Percentiles rank a stretch among this genome's conserved stretches.
Evolutionary conservation across 2,797 vertebrate genomes (phyloP).

Genomic region (Xenopus petersii): DNA sequence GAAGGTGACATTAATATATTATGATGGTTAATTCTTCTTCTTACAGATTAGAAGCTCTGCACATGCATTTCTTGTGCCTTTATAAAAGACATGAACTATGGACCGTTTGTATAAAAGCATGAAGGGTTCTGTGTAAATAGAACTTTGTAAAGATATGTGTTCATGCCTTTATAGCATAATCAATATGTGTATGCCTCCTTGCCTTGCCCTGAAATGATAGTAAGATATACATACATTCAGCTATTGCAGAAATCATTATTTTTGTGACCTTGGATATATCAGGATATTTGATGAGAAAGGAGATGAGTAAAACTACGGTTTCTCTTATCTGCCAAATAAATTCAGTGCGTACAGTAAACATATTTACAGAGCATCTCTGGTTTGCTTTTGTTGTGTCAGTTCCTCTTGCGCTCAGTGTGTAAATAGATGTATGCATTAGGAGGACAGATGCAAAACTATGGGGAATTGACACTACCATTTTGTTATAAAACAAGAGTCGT

Average conservation of each 20-base stretch:
- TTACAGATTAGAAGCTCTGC: too few relatives aligned
- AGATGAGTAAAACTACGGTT: neutral
- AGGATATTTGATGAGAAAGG: neutral
- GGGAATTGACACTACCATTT: neutral
- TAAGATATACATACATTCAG: neutral
- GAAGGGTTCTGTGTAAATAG: too few relatives aligned
- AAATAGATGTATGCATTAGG: neutral
- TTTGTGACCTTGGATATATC: neutral
- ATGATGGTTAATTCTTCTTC: too few relatives aligned
- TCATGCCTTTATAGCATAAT: too few relatives aligned
- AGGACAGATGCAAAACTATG: neutral
- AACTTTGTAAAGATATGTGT: too few relatives aligned
- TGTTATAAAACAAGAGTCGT: neutral
- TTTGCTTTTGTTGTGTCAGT: neutral
- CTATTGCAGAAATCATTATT: neutral
- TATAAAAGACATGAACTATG: too few relatives aligned
- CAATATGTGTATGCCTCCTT: too few relatives aligned
- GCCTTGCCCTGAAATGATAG: too few relatives aligned
- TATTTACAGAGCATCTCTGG: neutral
- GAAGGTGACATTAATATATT: too few relatives aligned
- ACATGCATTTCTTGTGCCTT: too few relatives aligned
- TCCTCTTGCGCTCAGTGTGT: neutral
- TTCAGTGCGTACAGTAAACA: neutral
- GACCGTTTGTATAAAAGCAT: too few relatives aligned
- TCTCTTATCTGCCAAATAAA: neutral